These are phyloP conservation scores for Eupithecia pulchellata DNA, from an alignment of 2,888 invertebrate species.

Conservation along the genomic window DNA sequence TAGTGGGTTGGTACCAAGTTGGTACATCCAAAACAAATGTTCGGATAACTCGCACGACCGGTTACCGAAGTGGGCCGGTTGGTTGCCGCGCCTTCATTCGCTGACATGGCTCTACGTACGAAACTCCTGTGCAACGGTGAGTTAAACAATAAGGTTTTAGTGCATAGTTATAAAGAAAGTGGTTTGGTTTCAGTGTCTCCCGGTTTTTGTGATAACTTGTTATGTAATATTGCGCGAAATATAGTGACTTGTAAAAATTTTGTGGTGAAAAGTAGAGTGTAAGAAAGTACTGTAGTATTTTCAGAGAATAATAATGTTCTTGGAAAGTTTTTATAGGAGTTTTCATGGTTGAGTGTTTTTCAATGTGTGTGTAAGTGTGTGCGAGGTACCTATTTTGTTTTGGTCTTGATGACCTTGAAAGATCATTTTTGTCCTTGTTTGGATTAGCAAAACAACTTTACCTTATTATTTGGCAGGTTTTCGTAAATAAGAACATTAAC, in stretches of 20 bases:
- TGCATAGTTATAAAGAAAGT: neutral
- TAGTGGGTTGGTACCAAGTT: neutral
- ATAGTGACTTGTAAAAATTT: neutral
- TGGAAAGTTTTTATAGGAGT: neutral
- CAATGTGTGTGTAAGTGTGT: neutral
- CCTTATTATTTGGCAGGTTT: neutral
- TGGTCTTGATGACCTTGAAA: conserved; percentile 23
- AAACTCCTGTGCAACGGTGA: conserved; percentile 80
- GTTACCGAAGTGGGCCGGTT: conserved; percentile 56
- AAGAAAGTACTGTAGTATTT: neutral
- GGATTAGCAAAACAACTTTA: conserved; percentile 17
- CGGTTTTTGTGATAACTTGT: neutral
- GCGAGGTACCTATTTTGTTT: neutral
- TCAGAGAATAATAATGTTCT: neutral
- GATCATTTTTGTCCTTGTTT: conserved; percentile 27
- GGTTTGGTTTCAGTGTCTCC: neutral
- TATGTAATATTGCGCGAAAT: neutral
- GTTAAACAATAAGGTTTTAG: conserved; percentile 36
- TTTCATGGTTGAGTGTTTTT: neutral
- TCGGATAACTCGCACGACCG: conserved; percentile 69
- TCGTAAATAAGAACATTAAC: neutral
- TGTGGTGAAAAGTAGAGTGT: neutral
- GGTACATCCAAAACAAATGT: conserved; percentile 40
- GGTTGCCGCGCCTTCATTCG: conserved; percentile 70
- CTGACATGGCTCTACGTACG: conserved; percentile 76